Evolutionary conservation across 2,888 invertebrate species (phyloP).

Genomic region (Lasiommata megera): DNA sequence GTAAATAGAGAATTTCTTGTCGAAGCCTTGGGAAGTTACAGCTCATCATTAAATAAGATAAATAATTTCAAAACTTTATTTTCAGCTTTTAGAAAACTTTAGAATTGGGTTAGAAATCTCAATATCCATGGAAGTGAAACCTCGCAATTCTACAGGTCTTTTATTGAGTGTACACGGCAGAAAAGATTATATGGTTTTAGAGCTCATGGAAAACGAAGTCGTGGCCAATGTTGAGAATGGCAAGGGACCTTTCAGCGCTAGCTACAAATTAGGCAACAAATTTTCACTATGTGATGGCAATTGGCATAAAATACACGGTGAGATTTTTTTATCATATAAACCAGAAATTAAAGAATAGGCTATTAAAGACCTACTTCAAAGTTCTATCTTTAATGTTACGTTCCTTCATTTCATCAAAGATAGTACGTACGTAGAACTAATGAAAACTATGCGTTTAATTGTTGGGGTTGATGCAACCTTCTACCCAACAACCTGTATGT

Average conservation of each 20-base stretch:
- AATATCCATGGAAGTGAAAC: slow-evolving; percentile 92
- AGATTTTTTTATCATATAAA: slow-evolving; percentile 23
- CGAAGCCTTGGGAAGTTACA: too few relatives aligned
- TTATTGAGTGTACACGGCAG: slow-evolving; percentile 92
- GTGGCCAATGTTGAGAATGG: slow-evolving; percentile 92
- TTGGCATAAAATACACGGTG: slow-evolving; percentile 94
- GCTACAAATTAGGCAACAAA: slow-evolving; percentile 84
- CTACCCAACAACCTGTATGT: not conserved
- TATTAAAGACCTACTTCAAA: too few relatives aligned
- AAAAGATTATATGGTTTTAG: slow-evolving; percentile 91
- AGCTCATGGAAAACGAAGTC: slow-evolving; percentile 92
- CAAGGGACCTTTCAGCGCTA: slow-evolving; percentile 88
- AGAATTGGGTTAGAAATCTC: slow-evolving; percentile 89
- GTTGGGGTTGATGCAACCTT: too few relatives aligned
- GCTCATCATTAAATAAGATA: too few relatives aligned
- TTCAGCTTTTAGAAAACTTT: slow-evolving; percentile 84
- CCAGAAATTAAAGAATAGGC: too few relatives aligned
- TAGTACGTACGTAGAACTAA: too few relatives aligned
- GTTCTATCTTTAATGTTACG: too few relatives aligned
- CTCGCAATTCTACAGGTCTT: slow-evolving; percentile 91
- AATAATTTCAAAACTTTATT: slow-evolving; percentile 12
- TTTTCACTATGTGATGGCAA: slow-evolving; percentile 94
- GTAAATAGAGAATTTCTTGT: too few relatives aligned
- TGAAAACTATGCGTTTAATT: too few relatives aligned
- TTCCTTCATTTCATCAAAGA: too few relatives aligned